A percentile compares a stretch with the other conserved stretches of the same genome.
These are phyloP conservation scores for Myodes glareolus DNA, from an alignment of 2,113 vertebrate genomes.

Conservation along the genomic window DNA sequence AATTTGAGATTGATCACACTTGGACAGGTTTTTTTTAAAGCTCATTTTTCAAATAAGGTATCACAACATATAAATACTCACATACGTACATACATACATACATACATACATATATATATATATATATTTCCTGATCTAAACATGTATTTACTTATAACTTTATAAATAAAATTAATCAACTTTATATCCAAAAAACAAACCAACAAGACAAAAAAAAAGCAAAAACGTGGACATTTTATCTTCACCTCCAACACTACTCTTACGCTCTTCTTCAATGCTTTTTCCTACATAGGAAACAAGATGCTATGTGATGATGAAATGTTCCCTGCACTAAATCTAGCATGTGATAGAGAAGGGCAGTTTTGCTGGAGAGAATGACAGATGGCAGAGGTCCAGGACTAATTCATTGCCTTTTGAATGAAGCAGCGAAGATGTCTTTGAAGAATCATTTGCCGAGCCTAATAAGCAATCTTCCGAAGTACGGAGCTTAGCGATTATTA, in stretches of 20 bases:
- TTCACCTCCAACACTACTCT: constrained; percentile 10
- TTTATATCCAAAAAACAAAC: constrained; percentile 36
- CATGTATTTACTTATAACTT: constrained; percentile 29
- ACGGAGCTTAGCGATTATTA: constrained; percentile 29
- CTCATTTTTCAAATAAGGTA: not conserved
- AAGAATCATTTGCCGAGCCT: constrained; percentile 64
- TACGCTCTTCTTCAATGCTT: not conserved
- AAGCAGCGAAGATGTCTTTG: constrained; percentile 72
- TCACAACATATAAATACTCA: not conserved
- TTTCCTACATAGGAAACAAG: constrained; percentile 49
- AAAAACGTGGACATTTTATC: constrained; percentile 44
- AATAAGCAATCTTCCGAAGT: constrained; percentile 65
- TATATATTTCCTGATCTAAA: constrained; percentile 13
- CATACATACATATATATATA: not conserved
- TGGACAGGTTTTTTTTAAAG: not conserved
- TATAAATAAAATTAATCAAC: constrained; percentile 56
- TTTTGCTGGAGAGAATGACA: constrained; percentile 59
- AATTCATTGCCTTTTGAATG: constrained; percentile 70
- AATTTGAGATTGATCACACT: not conserved
- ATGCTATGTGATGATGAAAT: constrained; percentile 40
- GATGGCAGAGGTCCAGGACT: constrained; percentile 57
- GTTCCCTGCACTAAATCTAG: constrained; percentile 55
- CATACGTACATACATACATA: not conserved
- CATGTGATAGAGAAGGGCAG: constrained; percentile 22
- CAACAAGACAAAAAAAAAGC: not conserved